Evolutionary conservation across 2,797 vertebrate genomes (phyloP).

Genomic region (Sebastes cheni): DNA sequence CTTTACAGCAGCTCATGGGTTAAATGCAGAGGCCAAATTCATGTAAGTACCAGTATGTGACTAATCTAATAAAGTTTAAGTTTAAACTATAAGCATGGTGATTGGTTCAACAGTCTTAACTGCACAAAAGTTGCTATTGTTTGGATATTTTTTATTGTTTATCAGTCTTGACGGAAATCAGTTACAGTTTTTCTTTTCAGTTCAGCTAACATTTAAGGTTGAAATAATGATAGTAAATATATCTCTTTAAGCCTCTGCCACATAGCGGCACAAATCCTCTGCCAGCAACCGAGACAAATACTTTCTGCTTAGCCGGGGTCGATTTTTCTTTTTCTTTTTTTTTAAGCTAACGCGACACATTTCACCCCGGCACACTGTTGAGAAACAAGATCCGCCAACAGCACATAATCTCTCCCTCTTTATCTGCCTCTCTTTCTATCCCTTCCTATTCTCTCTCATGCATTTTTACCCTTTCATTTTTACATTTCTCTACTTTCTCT

Average conservation of each 20-base stretch:
- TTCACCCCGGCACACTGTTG: conserved; percentile 28
- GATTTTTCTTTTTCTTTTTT: background rate
- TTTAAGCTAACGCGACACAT: conserved; percentile 50
- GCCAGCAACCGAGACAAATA: conserved; percentile 35
- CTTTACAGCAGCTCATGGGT: too few relatives aligned
- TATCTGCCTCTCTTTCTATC: background rate
- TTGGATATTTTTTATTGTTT: background rate
- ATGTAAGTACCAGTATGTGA: too few relatives aligned
- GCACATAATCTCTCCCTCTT: conserved; percentile 42
- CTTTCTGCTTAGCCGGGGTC: conserved; percentile 37
- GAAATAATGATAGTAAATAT: background rate
- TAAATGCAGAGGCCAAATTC: too few relatives aligned
- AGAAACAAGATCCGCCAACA: conserved; percentile 40
- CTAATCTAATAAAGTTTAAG: too few relatives aligned
- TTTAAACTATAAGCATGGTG: too few relatives aligned
- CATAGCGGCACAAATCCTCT: conserved; percentile 33
- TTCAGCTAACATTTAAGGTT: background rate
- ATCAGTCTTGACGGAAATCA: background rate
- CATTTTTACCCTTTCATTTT: conserved; percentile 20
- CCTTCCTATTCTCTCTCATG: conserved; percentile 22
- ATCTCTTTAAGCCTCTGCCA: conserved; percentile 10
- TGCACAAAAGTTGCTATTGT: background rate
- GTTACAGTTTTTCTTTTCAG: background rate
- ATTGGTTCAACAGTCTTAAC: background rate
- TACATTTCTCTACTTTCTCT: background rate